Evolutionary conservation across 2,113 vertebrate species (phyloP), one percentile per base, ranked within the genome.

Genomic region (Nannospalax galili): DNA sequence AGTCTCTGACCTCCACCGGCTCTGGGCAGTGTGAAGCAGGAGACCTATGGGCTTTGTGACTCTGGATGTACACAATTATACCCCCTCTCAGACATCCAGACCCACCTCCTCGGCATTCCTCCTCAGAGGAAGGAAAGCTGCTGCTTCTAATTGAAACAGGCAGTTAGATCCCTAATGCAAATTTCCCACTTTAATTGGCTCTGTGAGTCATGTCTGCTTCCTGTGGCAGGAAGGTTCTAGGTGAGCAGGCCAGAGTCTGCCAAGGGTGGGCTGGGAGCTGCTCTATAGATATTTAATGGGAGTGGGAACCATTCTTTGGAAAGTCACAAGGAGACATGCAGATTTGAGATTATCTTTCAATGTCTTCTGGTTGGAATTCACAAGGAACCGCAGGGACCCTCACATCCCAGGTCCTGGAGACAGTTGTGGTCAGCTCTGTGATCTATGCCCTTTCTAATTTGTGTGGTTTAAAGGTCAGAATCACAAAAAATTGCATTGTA

Each of bases 161-260:
- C 95, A 88, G 81, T 32, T 8, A 14, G 81, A 35, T 11, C 10
- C 35, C 30, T 30, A 22, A 92, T 75, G 96, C 91, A 79, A 84
- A 92, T 92, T 72, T 80, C 94, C 95, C 73, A 40, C 79, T 80
- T 80, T 84, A 91, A 92, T 87, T 84, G 91, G 93, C 48, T 74
- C 78, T 85, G 62, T 65, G 94, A 92, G 90, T 95, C 92, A 35
- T 32, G 89, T 88, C 95, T 94, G 3, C 91, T 93, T 96, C 93
- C 94, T 73, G 92, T 52, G 1, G 32, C 81, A 73, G 75, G 93
- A 92, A 90, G 95, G 45, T 22, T 64, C 84, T 84, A 45, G 94
- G 94, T 62, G 69, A 32, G n/a, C 2, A n/a, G 84, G 22, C 0
- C 3, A n/a, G 2, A 19, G 35, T 20, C 84, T 58, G 16, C 90